Percentiles rank a stretch among this genome's conserved stretches.
phyloP scores from a whole-genome alignment of 2,888 invertebrate species.

The Acheta domesticus region DNA sequence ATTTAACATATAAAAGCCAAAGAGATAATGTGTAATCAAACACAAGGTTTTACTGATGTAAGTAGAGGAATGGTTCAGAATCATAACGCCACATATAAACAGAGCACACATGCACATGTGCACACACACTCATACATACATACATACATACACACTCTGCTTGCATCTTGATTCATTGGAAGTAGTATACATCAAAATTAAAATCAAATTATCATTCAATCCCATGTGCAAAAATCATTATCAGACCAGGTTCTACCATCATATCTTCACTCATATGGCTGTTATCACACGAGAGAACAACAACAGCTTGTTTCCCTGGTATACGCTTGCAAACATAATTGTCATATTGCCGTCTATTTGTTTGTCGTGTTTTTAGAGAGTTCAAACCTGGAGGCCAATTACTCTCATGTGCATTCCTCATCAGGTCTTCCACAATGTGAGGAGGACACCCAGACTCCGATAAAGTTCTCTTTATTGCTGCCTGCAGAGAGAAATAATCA shows the following conservation, averaged over 20 bases:
- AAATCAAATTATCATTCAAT: slow-evolving; percentile 57
- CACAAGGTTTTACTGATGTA: too few relatives aligned
- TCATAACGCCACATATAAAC: too few relatives aligned
- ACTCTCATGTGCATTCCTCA: slow-evolving; percentile 96
- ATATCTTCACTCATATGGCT: slow-evolving; percentile 92
- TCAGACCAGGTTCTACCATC: slow-evolving; percentile 93
- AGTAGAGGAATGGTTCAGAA: too few relatives aligned
- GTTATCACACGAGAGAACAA: slow-evolving; percentile 92
- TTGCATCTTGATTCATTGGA: too few relatives aligned
- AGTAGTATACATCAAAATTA: too few relatives aligned
- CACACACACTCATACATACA: too few relatives aligned
- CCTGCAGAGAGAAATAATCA: slow-evolving; percentile 53
- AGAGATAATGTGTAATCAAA: too few relatives aligned
- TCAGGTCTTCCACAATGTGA: slow-evolving; percentile 88
- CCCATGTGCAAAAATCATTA: slow-evolving; percentile 98
- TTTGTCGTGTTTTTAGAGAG: slow-evolving; percentile 89
- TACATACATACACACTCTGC: too few relatives aligned
- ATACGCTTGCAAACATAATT: slow-evolving; percentile 92
- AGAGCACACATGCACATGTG: too few relatives aligned
- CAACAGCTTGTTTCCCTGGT: slow-evolving; percentile 92
- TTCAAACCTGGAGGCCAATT: slow-evolving; percentile 92
- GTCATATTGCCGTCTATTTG: slow-evolving; percentile 88
- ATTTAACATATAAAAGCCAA: too few relatives aligned
- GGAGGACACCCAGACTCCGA: slow-evolving; percentile 92
- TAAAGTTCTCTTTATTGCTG: slow-evolving; percentile 88